Percentiles rank a stretch among this genome's conserved stretches.
Evolutionary conservation across 2,888 invertebrate species (phyloP).

Genomic region (Rotaria macrura): DNA sequence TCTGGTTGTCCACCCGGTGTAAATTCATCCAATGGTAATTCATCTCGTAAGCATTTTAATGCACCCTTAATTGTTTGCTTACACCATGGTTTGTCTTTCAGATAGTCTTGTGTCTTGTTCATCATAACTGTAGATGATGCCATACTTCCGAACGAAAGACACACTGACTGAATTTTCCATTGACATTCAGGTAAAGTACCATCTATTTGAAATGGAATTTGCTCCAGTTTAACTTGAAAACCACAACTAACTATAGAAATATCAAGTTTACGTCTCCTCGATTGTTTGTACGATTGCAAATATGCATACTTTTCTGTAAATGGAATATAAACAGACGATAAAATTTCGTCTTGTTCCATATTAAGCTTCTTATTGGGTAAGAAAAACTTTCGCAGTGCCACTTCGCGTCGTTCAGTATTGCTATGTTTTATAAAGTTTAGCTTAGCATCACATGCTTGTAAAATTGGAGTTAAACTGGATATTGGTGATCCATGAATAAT

Average conservation of each 20-base stretch:
- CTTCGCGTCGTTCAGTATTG: conserved; percentile 45
- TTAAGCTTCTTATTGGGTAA: conserved; percentile 67
- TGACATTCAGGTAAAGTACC: neutral
- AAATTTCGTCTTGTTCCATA: conserved; percentile 63
- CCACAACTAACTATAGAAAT: conserved; percentile 81
- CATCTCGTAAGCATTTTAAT: too few species aligned
- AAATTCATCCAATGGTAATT: too few species aligned
- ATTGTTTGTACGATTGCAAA: conserved; percentile 74
- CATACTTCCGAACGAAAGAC: conserved; percentile 79
- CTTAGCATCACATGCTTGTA: conserved; percentile 62
- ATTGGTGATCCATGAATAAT: conserved; percentile 25
- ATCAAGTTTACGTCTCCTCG: conserved; percentile 80
- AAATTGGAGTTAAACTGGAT: conserved; percentile 82
- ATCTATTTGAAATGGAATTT: conserved; percentile 23
- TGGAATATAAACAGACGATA: conserved; percentile 66
- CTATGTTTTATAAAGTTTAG: conserved; percentile 55
- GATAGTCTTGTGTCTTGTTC: conserved; percentile 37
- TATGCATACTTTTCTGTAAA: conserved; percentile 59
- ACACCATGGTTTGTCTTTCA: neutral
- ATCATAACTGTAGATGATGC: conserved; percentile 72
- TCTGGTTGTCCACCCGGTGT: neutral
- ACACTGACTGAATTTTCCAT: conserved; percentile 50
- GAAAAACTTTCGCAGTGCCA: conserved; percentile 64
- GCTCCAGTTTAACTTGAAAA: conserved; percentile 61
- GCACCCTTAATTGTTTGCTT: neutral